Evolutionary conservation across 2,113 vertebrate species (phyloP), one percentile per base, ranked within the genome.

Genomic region (Pedetes capensis): DNA sequence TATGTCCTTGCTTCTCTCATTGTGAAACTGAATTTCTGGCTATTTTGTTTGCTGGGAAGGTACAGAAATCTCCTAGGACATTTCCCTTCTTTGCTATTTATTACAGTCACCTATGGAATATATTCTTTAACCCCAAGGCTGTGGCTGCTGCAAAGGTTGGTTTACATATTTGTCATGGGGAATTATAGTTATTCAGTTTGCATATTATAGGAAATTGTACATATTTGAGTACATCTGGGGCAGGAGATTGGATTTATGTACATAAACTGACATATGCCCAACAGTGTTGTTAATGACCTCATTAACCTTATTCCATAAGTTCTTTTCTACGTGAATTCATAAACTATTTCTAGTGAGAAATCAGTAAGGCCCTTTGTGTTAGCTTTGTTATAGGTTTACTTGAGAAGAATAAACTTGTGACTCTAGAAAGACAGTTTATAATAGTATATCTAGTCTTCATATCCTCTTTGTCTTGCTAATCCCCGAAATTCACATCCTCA

Each of bases 1-100:
- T 71, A 18, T 72, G n/a, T 82, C 61, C n/a, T 23, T 79, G 66
- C 32, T 88, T 63, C 76, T 90, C 42, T 82, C 47, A 34, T 85
- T 78, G 78, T 91, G 78, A 95, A 91, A 94, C 63, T 95, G 75
- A 91, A 86, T 93, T 96, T 66, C 63, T 95, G 85, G 13, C 47
- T 93, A 86, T 16, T 59, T 69, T 89, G 29, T 91, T 96, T 94
- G 29, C 44, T 94, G 79, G 10, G 49, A 87, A 91, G 22, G 66
- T 74, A 39, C 94, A 51, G 44, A 89, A 57, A 78, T 89, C 34
- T 71, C 64, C 37, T 68, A 68, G 51, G 63, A 66, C 64, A 86
- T 42, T 75, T 91, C 63, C 32, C 1, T 34, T 81, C 69, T 92
- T 78, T 86, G 69, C 86, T 72, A 22, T 82, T 96, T 79, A 63